Evolutionary conservation across 1,140 invertebrate genomes (phyloP).

Genomic region (Tetranychus cinnabarinus): DNA sequence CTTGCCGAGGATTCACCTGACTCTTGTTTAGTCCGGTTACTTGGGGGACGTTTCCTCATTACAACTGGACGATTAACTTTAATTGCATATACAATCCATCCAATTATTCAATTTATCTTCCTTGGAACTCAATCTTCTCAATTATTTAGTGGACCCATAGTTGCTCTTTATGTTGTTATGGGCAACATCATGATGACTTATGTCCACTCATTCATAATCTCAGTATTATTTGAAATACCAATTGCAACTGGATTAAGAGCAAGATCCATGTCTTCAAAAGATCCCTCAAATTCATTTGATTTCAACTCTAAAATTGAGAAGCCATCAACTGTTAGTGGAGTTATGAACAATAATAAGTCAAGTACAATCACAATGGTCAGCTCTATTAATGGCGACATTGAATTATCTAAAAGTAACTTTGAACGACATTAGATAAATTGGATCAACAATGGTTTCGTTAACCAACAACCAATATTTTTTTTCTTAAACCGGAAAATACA

Average conservation of each 20-base stretch:
- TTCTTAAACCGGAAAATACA: too few relatives aligned
- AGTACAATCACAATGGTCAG: neutral
- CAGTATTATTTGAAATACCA: constrained; percentile 8
- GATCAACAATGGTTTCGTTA: too few relatives aligned
- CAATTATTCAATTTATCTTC: constrained; percentile 2
- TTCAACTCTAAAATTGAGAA: too few relatives aligned
- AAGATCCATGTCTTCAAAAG: neutral
- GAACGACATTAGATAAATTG: too few relatives aligned
- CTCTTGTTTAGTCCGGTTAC: neutral
- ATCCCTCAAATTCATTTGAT: too few relatives aligned
- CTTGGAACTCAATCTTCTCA: constrained; percentile 7
- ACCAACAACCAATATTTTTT: too few relatives aligned
- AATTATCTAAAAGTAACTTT: neutral
- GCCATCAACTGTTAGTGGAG: neutral
- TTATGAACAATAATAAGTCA: neutral
- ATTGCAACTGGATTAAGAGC: neutral
- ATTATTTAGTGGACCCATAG: constrained; percentile 1
- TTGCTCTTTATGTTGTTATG: constrained; percentile 3
- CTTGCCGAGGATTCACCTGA: neutral
- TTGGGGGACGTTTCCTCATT: neutral
- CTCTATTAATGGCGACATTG: neutral
- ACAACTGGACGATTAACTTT: constrained; percentile 3
- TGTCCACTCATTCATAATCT: constrained; percentile 3
- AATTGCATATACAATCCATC: constrained; percentile 1
- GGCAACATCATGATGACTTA: constrained; percentile 10